Base-by-base conservation (phyloP, 2,888 invertebrate genomes). In the Dicycla oo region DNA sequence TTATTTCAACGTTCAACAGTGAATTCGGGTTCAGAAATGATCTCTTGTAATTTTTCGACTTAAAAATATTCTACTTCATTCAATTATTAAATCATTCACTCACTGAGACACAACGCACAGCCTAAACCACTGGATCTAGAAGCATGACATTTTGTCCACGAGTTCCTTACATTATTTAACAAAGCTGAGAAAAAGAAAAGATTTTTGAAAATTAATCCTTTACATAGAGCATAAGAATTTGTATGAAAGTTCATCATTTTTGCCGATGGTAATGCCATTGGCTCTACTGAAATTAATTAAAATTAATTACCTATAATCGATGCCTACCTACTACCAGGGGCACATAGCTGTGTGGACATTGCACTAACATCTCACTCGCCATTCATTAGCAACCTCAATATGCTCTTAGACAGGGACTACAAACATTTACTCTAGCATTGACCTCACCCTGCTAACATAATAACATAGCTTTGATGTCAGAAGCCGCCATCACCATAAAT, bases 401-500 rank as follows among this genome's bases (percentile, higher is more conserved):
- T 70, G 69, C 62, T 72, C 75, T 74, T 75, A 84, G 73, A 75
- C 61, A 58, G 70, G 60, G 72, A 71, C 58, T 56, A 67, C 85
- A 84, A 86, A 85, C 78, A 86, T 84, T 80, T 80, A 75, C 81
- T 69, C 66, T 70, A 58, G 69, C 78, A 80, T 78, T 84, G 85
- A 86, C 86, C 85, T 76, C 73, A 70, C 26, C 62, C 69, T 68
- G 82, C 72, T 79, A 83, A 80, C 86, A 77, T 82, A 78, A 86
- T 86, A 84, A 81, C 75, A 80, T 62, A 58, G 78, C 86, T 86
- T 83, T 85, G 86, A 83, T 81, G 85, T 81, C 78, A 68, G 71
- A 75, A 84, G 73, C 80, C 65, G n/a, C 69, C 47, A 76, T 78
- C 64, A 43, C 58, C 64, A 78, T 77, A 80, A 76, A 81, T 80